Conservation (phyloP, 2,888 invertebrate genomes). For the Psococerastis gibbosa region DNA sequence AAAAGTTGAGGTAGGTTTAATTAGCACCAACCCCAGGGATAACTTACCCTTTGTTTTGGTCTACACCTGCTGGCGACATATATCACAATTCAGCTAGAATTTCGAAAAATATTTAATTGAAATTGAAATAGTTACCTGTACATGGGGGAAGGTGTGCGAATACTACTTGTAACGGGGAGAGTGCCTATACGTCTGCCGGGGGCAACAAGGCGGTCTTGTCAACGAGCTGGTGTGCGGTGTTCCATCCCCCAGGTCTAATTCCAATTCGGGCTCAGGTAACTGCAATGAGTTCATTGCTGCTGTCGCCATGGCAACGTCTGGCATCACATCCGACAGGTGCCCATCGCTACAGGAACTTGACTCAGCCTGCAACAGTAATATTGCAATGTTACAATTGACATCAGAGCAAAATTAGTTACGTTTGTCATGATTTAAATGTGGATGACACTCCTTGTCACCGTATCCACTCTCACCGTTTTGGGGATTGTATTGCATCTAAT, state of each 20-base stretch:
- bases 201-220: conserved; percentile 2
- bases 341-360: conserved; percentile 43
- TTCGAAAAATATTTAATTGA: too few relatives aligned
- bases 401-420: too few relatives aligned
- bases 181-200: background rate
- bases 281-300: conserved; percentile 47
- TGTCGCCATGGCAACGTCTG: conserved; percentile 85
- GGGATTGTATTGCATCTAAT: too few relatives aligned
- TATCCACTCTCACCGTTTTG: too few relatives aligned
- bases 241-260: conserved; percentile 72
- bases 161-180: conserved; percentile 6
- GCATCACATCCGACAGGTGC: conserved; percentile 65
- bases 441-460: too few relatives aligned
- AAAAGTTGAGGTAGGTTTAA: too few relatives aligned
- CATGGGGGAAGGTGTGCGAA: background rate
- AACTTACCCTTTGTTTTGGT: too few relatives aligned
- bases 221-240: conserved; percentile 34
- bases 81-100: too few relatives aligned
- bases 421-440: too few relatives aligned
- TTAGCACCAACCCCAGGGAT: too few relatives aligned
- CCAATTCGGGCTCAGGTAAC: conserved; percentile 42
- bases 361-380: conserved; percentile 30
- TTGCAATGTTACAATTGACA: too few relatives aligned
- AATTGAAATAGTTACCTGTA: background rate
- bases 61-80: too few relatives aligned